These are phyloP conservation scores for Diadegma fenestrale DNA, from an alignment of 2,888 invertebrate genomes.

Conservation along the genomic window DNA sequence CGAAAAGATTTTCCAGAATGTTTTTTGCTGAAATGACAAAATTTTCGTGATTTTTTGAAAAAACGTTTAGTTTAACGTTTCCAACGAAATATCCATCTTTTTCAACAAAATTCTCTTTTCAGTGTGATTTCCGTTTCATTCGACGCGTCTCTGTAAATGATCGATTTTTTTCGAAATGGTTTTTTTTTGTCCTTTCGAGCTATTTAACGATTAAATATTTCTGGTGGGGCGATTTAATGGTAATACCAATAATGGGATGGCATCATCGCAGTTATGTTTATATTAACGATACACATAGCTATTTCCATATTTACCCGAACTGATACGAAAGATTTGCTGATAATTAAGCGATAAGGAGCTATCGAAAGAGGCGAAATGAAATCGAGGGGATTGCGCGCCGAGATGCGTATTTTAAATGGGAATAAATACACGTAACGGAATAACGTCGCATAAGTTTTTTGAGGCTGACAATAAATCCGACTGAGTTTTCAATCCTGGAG, in stretches of 20 bases:
- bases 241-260: slow-evolving; percentile 73
- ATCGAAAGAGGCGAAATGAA: slow-evolving; percentile 76
- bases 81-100: no score
- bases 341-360: slow-evolving; percentile 82
- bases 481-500: slow-evolving; percentile 63
- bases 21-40: no score
- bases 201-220: slow-evolving; percentile 39
- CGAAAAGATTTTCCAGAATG: no score
- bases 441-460: slow-evolving; percentile 45
- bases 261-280: slow-evolving; percentile 50
- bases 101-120: no score
- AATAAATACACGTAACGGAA: slow-evolving; percentile 1
- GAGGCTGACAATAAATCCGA: slow-evolving; percentile 71
- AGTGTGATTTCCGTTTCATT: not conserved
- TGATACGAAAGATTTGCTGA: slow-evolving; percentile 83
- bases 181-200: not conserved
- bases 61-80: no score
- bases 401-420: slow-evolving; percentile 19
- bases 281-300: slow-evolving; percentile 69
- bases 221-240: slow-evolving; percentile 74
- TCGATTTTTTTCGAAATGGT: not conserved
- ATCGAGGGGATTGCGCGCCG: not conserved
- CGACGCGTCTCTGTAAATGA: not conserved
- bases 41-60: no score
- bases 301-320: slow-evolving; percentile 79